Conservation (phyloP, 2,888 invertebrate species). For the Epinotia demarniana region DNA sequence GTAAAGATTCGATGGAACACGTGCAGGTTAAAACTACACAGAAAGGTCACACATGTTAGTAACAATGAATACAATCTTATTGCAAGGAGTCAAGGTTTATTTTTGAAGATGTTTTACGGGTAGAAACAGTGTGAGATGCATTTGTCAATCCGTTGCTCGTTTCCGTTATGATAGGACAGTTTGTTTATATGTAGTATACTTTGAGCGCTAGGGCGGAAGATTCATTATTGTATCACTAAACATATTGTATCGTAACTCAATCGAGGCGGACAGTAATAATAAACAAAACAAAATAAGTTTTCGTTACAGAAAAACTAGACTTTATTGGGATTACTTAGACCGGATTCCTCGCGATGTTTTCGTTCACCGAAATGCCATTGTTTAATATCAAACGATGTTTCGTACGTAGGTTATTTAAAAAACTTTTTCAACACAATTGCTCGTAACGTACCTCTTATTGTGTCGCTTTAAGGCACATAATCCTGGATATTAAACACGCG, state of each 20-base stretch:
- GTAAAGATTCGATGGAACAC: slow-evolving; percentile 15
- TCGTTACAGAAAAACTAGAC: too few species aligned
- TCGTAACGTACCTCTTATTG: too few species aligned
- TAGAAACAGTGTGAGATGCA: slow-evolving; percentile 14
- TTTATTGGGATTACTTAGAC: too few species aligned
- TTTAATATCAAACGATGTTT: too few species aligned
- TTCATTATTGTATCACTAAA: slow-evolving; percentile 6
- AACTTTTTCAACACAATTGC: too few species aligned
- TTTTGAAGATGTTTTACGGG: too few species aligned
- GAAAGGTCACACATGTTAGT: slow-evolving; percentile 2
- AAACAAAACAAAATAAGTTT: neutral
- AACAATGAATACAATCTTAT: neutral
- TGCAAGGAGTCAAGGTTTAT: neutral
- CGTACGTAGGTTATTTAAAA: too few species aligned
- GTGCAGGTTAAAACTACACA: neutral
- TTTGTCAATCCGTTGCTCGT: slow-evolving; percentile 22
- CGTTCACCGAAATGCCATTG: too few species aligned
- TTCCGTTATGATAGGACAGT: slow-evolving; percentile 20
- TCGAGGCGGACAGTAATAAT: neutral
- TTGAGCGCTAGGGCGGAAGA: slow-evolving; percentile 10
- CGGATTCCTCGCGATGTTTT: too few species aligned
- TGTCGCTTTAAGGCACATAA: too few species aligned
- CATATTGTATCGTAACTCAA: slow-evolving; percentile 8
- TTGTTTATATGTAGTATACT: slow-evolving; percentile 1
- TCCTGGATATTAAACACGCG: too few species aligned